Base-by-base conservation (phyloP, 2,888 invertebrate genomes). In the Calameuta pallipes region DNA sequence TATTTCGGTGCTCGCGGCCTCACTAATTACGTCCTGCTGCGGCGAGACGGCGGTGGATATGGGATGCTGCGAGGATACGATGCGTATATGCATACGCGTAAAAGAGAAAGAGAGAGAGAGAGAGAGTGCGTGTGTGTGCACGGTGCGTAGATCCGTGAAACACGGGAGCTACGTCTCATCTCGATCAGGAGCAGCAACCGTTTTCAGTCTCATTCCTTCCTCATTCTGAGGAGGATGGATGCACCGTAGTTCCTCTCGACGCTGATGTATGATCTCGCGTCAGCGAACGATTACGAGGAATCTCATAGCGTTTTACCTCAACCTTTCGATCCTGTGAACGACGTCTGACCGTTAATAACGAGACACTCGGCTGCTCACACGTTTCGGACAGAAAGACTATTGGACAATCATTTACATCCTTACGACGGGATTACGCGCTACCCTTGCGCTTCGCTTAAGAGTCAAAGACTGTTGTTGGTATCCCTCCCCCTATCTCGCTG, bases 211-310 rank as follows among this genome's bases (percentile, higher is more conserved):
- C 23, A 23, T 56, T 23, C 56, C 56, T 56, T 56, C 56, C 56
- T 56, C 56, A 56, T 23, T 56, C 56, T 56, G 56, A 56, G 56
- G 56, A 56, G 56, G 56, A 56, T 56, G 56, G 23, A 56, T 33
- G 71, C 23, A 33, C 71, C 71, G 13, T 34, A 15, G 71, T 71
- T 31, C 31, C 71, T 33, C 33, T 15, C 31, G 80, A 80, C 82
- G 79, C 78, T 85, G 83, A 86, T 86, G 77, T 85, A 85, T 84
- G 86, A 80, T 74, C 69, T 69, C 77, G 79, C 80, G 83, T 78
- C 76, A 75, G 71, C 71, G 74, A 80, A 75, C 82, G 84, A 83
- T 84, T 81, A 81, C 81, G 69, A 37, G 81, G 83, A 81, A 83
- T 71, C 71, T 31, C 71, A 30, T 71, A 31, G 12, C 71, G 71